Base-by-base conservation (phyloP, 2,113 vertebrate genomes). In the Cynocephalus volans region DNA sequence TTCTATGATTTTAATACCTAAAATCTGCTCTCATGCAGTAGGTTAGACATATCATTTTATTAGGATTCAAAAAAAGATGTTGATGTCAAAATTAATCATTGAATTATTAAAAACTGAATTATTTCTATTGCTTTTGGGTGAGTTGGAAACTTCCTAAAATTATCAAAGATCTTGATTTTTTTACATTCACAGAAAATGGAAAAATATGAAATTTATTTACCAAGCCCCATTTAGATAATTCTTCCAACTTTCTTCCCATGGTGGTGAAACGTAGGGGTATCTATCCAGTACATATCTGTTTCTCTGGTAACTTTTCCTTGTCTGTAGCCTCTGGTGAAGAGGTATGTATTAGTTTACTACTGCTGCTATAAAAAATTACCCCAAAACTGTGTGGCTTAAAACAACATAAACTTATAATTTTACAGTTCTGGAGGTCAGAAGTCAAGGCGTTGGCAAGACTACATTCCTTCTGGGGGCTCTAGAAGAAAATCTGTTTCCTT, bases 41-140 rank as follows among this genome's bases (percentile, higher is more conserved):
- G 12, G 13, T 23, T 95, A 60, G 56, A 87, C 79, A 83, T 62
- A 60, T 26, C 60, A 56, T 79, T 92, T 90, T 48, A 79, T 58
- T 82, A 75, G 41, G 21, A 45, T 65, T 75, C 45, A 88, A 33
- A 88, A 65, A 96, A 73, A 6, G 6, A 6, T 18, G 10, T 79
- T 77, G 56, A 45, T 86, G 87, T 31, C 36, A 86, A 88, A 75
- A 83, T 88, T 31, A 93, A 67, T 64, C 60, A 24, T 45, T 76
- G 19, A 69, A 88, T 88, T 90, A 85, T 75, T 95, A 84, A 93
- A 7, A 80, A 87, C 5, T 79, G 8, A 95, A 86, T 88, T 90
- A 88, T 88, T 97, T 75, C 65, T 58, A 62, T 80, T 83, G n/a
- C 45, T 88, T 95, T 62, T 62, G 36, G 3, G 12, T 79, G 12